Conservation (phyloP, 2,797 vertebrate species). For the Eleutherodactylus coqui region DNA sequence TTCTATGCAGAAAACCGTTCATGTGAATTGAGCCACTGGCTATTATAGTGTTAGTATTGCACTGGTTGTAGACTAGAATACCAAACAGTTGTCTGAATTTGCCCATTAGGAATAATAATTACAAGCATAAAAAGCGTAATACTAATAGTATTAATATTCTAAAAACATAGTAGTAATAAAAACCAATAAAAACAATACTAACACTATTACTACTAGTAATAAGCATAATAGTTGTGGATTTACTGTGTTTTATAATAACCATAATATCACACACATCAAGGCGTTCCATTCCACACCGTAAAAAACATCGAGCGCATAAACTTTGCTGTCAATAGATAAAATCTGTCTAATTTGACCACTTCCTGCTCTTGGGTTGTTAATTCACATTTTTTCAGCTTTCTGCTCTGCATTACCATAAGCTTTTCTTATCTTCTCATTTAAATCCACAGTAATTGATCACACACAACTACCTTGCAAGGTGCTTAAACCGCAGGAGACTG, state of each 20-base stretch:
- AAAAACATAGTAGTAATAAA: neutral
- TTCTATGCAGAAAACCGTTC: no score
- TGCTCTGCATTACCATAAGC: conserved; percentile 46
- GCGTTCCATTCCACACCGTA: neutral
- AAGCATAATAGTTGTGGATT: neutral
- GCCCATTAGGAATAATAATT: no score
- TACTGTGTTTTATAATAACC: neutral
- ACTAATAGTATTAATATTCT: neutral
- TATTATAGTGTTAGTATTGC: no score
- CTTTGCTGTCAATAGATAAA: conserved; percentile 2
- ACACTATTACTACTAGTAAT: neutral
- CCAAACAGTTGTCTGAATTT: no score
- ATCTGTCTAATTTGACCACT: conserved; percentile 12
- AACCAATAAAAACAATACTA: no score
- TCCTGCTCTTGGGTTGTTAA: neutral
- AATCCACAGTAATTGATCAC: conserved; percentile 57
- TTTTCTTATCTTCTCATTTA: conserved; percentile 38
- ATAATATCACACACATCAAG: neutral
- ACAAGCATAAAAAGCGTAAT: neutral
- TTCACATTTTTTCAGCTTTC: neutral
- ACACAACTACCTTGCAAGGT: conserved; percentile 30
- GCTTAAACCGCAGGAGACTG: conserved; percentile 32
- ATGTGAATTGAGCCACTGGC: no score
- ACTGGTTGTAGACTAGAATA: no score
- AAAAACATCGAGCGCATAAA: neutral